Conservation (phyloP, 1,140 invertebrate genomes). For the Drosophila azteca region DNA sequence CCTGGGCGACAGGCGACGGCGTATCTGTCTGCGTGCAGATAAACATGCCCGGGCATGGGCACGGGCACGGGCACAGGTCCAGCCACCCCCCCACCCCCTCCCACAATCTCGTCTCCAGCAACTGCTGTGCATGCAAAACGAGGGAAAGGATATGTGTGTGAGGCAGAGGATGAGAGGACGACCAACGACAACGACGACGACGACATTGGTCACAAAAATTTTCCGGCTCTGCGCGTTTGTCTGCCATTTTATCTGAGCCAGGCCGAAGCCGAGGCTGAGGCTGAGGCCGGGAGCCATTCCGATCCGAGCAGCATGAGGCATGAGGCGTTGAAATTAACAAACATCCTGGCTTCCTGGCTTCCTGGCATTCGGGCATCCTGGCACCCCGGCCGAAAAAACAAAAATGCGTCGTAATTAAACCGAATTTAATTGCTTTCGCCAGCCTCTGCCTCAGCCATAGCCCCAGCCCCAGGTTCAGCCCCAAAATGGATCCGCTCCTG, state of each 20-base stretch:
- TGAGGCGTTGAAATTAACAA: constrained; percentile 81
- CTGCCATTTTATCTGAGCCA: constrained; percentile 67
- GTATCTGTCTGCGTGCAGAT: constrained; percentile 80
- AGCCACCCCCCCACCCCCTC: constrained; percentile 12
- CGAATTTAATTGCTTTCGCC: constrained; percentile 80
- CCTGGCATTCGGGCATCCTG: constrained; percentile 9
- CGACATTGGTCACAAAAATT: constrained; percentile 73
- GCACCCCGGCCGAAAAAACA: constrained; percentile 40
- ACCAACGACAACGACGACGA: constrained; percentile 29
- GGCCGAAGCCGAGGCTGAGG: too few species aligned
- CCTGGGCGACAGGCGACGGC: constrained; percentile 58
- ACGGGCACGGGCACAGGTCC: too few species aligned
- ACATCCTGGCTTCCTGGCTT: constrained; percentile 50
- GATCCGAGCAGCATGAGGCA: constrained; percentile 69
- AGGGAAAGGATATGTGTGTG: constrained; percentile 46
- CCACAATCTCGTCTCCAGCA: constrained; percentile 43
- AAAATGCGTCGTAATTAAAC: constrained; percentile 80
- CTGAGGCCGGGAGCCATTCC: too few species aligned
- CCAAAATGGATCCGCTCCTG: neutral
- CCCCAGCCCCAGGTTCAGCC: too few species aligned
- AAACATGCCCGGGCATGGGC: constrained; percentile 53
- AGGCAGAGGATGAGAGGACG: constrained; percentile 16
- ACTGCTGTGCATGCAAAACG: constrained; percentile 74
- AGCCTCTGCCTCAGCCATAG: neutral
- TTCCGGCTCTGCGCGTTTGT: constrained; percentile 72